Conservation (phyloP, 2,888 invertebrate species). For the Leucophenga maculata region DNA sequence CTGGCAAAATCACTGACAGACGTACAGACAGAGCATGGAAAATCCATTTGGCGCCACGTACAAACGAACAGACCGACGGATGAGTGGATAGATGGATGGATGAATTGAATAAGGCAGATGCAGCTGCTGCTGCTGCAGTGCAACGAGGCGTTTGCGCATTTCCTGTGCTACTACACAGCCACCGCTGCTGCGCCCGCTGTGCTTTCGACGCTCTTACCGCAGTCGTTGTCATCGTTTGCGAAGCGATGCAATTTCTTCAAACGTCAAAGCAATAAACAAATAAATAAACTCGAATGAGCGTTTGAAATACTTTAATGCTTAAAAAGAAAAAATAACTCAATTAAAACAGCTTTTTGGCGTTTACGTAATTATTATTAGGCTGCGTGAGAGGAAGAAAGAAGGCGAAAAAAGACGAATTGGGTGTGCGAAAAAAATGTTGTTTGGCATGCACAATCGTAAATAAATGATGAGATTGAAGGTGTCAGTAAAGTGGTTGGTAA, state of each 20-base stretch:
- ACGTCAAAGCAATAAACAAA: conserved; percentile 13
- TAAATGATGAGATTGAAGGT: too few relatives aligned
- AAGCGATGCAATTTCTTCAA: not conserved
- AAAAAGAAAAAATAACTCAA: conserved; percentile 2
- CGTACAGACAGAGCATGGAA: not conserved
- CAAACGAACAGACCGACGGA: not conserved
- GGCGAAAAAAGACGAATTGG: too few relatives aligned
- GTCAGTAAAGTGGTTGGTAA: too few relatives aligned
- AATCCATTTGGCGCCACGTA: not conserved
- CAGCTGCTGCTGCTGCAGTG: conserved; percentile 51
- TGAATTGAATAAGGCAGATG: conserved; percentile 36
- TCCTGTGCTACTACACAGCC: conserved; percentile 48
- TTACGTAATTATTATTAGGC: conserved; percentile 10
- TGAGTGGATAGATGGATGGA: not conserved
- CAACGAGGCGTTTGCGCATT: conserved; percentile 62
- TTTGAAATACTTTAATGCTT: not conserved
- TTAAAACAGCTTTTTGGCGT: conserved; percentile 2
- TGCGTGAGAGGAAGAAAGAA: not conserved
- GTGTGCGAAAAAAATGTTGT: too few relatives aligned
- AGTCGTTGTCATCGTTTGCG: not conserved
- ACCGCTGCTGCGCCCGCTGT: not conserved
- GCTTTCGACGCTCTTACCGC: not conserved
- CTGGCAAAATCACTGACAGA: not conserved
- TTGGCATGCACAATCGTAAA: too few relatives aligned
- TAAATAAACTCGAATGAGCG: not conserved